Base-by-base conservation (phyloP, 2,113 vertebrate genomes). In the Psophia crepitans region DNA sequence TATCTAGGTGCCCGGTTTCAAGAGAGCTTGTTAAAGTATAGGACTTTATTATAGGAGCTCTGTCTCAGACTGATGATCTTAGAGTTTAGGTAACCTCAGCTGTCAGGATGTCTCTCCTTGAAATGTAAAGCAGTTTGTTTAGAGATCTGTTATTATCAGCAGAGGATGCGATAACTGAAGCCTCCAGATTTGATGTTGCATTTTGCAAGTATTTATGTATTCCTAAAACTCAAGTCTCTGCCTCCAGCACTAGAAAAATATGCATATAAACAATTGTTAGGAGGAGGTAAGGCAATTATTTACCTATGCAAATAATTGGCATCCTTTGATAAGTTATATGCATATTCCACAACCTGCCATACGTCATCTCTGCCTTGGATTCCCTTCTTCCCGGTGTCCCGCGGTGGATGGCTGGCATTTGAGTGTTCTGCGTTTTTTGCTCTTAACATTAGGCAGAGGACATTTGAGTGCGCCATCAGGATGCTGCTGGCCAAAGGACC, bases 361-460 rank as follows among this genome's bases (percentile, higher is more conserved):
- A 12, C 32, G 6, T 87, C 65, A 10, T 39, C 81, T 95, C 48
- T 82, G n/a, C 70, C 81, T 95, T 1, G 96, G 96, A 79, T 85
- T 82, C 65, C 65, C 78, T 87, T 79, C 87, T 94, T 94, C 54
- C 91, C 6, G 0, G 84, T 89, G 84, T 85, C 78, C 95, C 65
- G 20, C 33, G 78, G 23, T 82, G 69, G 95, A 80, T 48, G 86
- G 82, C 90, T 96, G 91, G 95, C 85, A 5, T 96, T 96, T 97
- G 95, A 97, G 96, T 69, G 75, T 96, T 94, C 90, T 96, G 95
- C 96, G 5, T 96, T 96, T 97, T 97, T 95, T 96, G 96, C 96
- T 96, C 96, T 96, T 91, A 68, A 97, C 84, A 96, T 95, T 96
- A 97, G 96, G 96, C 96, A 97, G 91, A 95, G 96, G 95, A 96